Evolutionary conservation across 1,140 invertebrate species (phyloP).

Genomic region (Anoplophora glabripennis): DNA sequence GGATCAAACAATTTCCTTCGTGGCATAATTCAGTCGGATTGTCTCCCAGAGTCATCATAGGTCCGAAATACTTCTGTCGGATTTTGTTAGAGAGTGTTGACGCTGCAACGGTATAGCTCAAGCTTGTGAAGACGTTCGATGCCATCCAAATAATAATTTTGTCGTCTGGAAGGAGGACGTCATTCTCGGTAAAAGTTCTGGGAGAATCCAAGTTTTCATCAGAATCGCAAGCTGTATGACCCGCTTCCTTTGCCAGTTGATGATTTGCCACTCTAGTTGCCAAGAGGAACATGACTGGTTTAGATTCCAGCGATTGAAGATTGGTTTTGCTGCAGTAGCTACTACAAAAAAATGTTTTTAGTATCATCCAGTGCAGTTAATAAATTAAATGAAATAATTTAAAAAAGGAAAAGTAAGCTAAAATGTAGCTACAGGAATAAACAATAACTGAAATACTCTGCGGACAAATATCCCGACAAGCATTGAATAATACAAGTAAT

Average conservation of each 20-base stretch:
- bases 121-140: conserved; percentile 32
- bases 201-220: conserved; percentile 3
- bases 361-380: too few species aligned
- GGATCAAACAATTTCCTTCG: conserved; percentile 31
- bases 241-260: conserved; percentile 1
- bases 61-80: conserved; percentile 38
- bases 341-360: neutral
- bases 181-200: neutral
- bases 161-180: conserved; percentile 18
- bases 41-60: conserved; percentile 28
- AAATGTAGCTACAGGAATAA: too few species aligned
- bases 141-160: conserved; percentile 34
- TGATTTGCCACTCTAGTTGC: conserved; percentile 14
- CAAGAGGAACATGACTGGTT: conserved; percentile 25
- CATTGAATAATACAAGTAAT: too few species aligned
- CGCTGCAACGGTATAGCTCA: conserved; percentile 36
- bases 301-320: conserved; percentile 7
- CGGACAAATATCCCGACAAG: too few species aligned
- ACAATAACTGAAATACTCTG: too few species aligned
- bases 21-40: conserved; percentile 23
- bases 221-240: neutral
- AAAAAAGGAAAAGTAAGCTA: too few species aligned
- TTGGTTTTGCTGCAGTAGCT: conserved; percentile 8
- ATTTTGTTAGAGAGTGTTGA: conserved; percentile 34
- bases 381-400: too few species aligned